These are phyloP conservation scores for Ceratina calcarata DNA, from an alignment of 1,140 invertebrate genomes.

Conservation along the genomic window DNA sequence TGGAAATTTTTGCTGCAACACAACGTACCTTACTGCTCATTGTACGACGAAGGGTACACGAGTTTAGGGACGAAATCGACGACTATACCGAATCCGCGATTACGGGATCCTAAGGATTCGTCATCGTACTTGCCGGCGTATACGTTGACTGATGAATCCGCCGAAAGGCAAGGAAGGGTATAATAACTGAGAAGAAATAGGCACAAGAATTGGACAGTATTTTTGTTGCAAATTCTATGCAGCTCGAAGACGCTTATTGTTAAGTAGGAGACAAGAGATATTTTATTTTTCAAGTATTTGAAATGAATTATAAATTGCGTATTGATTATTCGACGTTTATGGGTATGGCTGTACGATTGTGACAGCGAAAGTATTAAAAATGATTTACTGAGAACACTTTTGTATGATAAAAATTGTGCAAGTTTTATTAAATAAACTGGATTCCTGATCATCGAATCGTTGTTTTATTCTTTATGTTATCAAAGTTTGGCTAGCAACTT, in stretches of 20 bases:
- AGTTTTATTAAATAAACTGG: too few species aligned
- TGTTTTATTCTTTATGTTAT: too few species aligned
- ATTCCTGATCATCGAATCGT: too few species aligned
- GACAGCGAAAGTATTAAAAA: too few species aligned
- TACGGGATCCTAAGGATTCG: slow-evolving; percentile 81
- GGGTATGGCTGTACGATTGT: too few species aligned
- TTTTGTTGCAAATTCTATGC: background rate
- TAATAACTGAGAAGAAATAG: slow-evolving; percentile 37
- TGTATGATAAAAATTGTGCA: too few species aligned
- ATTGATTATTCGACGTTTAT: too few species aligned
- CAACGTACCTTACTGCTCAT: slow-evolving; percentile 91
- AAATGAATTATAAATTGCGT: background rate
- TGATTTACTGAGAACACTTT: too few species aligned
- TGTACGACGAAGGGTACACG: slow-evolving; percentile 95
- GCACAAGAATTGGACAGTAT: background rate
- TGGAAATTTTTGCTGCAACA: slow-evolving; percentile 92
- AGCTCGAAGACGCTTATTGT: slow-evolving; percentile 2
- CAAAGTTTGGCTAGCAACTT: too few species aligned
- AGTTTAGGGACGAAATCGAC: slow-evolving; percentile 90
- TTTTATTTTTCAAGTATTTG: slow-evolving; percentile 4
- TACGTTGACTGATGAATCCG: slow-evolving; percentile 84
- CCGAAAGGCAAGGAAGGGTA: slow-evolving; percentile 87
- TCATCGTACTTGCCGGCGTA: slow-evolving; percentile 89
- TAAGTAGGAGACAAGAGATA: slow-evolving; percentile 5
- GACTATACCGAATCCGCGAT: slow-evolving; percentile 89